phyloP scores from a whole-genome alignment of 1,140 invertebrate species.

The Coboldia fuscipes region DNA sequence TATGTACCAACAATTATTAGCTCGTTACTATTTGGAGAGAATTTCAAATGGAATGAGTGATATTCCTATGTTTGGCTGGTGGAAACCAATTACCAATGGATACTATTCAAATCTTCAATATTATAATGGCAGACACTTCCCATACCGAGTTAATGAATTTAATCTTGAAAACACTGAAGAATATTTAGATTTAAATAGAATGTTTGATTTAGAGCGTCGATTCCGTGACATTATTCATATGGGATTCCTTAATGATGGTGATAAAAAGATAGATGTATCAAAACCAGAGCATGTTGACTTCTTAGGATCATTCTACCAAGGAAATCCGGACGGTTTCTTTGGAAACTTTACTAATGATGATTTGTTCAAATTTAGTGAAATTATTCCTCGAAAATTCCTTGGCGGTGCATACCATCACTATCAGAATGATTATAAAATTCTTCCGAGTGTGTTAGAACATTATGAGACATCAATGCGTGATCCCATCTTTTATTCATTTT shows the following conservation, averaged over 20 bases:
- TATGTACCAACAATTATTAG: conserved; percentile 33
- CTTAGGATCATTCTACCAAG: conserved; percentile 43
- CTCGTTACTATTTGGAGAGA: conserved; percentile 44
- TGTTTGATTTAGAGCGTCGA: conserved; percentile 31
- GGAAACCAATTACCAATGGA: conserved; percentile 30
- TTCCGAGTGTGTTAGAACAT: conserved; percentile 23
- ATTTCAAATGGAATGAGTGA: conserved; percentile 36
- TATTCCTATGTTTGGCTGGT: conserved; percentile 30
- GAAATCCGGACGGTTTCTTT: conserved; percentile 34
- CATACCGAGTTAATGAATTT: conserved; percentile 28
- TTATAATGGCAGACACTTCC: conserved; percentile 40
- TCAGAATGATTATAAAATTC: conserved; percentile 13
- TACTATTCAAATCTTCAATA: conserved; percentile 39
- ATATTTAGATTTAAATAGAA: conserved; percentile 15
- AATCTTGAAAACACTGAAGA: conserved; percentile 14
- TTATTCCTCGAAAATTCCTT: conserved; percentile 23
- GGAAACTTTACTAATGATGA: conserved; percentile 37
- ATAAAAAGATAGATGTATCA: conserved; percentile 26
- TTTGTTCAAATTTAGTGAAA: conserved; percentile 29
- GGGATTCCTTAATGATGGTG: conserved; percentile 26
- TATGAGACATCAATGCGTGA: conserved; percentile 37
- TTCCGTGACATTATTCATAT: conserved; percentile 36
- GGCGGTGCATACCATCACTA: conserved; percentile 12
- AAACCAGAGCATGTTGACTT: conserved; percentile 29
- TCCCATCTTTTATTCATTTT: conserved; percentile 39